These are phyloP conservation scores for Physella acuta DNA, from an alignment of 1,140 invertebrate genomes.

Conservation along the genomic window DNA sequence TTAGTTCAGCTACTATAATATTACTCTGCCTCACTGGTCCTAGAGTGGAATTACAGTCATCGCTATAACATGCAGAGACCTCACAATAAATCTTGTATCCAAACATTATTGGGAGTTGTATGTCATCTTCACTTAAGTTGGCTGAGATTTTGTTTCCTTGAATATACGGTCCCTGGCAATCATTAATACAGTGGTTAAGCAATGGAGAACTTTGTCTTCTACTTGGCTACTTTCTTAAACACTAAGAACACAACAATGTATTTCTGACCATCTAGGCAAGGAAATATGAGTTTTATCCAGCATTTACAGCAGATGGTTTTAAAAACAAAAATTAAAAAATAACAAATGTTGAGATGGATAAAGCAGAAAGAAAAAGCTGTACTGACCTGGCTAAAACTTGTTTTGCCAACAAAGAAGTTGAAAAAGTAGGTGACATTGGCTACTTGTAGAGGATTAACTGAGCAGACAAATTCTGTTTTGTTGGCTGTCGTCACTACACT, in stretches of 20 bases:
- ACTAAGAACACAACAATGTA: no score
- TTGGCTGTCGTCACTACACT: constrained; percentile 18
- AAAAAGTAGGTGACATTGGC: constrained; percentile 29
- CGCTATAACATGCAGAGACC: constrained; percentile 35
- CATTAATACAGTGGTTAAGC: not conserved
- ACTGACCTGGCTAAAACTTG: not conserved
- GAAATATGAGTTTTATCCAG: no score
- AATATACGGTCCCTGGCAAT: not conserved
- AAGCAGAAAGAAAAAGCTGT: not conserved
- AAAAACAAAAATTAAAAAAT: not conserved
- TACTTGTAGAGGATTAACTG: constrained; percentile 22
- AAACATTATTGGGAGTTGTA: constrained; percentile 10
- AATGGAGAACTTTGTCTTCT: no score
- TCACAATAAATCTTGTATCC: constrained; percentile 32
- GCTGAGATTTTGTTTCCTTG: constrained; percentile 2
- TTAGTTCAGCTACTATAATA: constrained; percentile 28
- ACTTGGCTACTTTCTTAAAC: no score
- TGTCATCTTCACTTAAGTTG: constrained; percentile 10
- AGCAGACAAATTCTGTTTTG: constrained; percentile 27
- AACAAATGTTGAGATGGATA: not conserved
- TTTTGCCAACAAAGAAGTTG: constrained; percentile 29
- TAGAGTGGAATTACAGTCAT: constrained; percentile 33
- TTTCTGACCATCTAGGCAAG: no score
- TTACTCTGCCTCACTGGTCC: constrained; percentile 34
- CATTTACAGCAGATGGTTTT: not conserved